Percentiles rank a stretch among this genome's conserved stretches.
These are phyloP conservation scores for Pachliopta kotzebuea DNA, from an alignment of 2,888 invertebrate species.

Conservation along the genomic window DNA sequence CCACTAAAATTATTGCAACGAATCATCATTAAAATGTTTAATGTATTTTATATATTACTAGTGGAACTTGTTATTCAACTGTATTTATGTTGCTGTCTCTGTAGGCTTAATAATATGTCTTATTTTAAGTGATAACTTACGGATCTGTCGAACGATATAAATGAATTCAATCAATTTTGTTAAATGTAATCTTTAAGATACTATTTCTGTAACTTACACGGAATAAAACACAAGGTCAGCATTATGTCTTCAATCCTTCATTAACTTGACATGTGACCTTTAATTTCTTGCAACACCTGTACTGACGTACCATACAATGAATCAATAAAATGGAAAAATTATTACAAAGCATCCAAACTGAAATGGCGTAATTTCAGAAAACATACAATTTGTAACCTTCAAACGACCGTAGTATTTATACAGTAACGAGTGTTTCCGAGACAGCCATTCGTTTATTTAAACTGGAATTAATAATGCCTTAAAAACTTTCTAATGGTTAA, in stretches of 20 bases:
- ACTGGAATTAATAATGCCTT: constrained; percentile 32
- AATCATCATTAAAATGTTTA: background rate
- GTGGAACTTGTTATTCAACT: background rate
- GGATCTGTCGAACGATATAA: too few relatives aligned
- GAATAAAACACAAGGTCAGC: background rate
- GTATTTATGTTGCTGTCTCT: too few relatives aligned
- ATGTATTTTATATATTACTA: background rate
- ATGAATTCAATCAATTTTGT: too few relatives aligned
- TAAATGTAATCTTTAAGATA: too few relatives aligned
- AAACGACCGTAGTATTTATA: constrained; percentile 5
- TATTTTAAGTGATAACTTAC: too few relatives aligned
- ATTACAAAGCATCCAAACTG: background rate
- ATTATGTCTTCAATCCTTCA: background rate
- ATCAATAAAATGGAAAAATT: background rate
- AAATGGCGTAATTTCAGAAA: constrained; percentile 3
- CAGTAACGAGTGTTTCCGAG: constrained; percentile 30
- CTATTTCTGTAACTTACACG: too few relatives aligned
- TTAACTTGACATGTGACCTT: background rate
- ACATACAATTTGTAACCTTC: constrained; percentile 14
- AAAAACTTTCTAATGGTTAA: constrained; percentile 30
- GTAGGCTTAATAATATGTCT: too few relatives aligned
- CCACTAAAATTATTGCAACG: background rate
- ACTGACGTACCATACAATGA: background rate
- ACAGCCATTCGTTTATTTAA: constrained; percentile 32
- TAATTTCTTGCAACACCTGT: background rate